A percentile compares a stretch with the other conserved stretches of the same genome.
Evolutionary conservation across 1,140 invertebrate species (phyloP).

Genomic region (Neuroterus valhalla): DNA sequence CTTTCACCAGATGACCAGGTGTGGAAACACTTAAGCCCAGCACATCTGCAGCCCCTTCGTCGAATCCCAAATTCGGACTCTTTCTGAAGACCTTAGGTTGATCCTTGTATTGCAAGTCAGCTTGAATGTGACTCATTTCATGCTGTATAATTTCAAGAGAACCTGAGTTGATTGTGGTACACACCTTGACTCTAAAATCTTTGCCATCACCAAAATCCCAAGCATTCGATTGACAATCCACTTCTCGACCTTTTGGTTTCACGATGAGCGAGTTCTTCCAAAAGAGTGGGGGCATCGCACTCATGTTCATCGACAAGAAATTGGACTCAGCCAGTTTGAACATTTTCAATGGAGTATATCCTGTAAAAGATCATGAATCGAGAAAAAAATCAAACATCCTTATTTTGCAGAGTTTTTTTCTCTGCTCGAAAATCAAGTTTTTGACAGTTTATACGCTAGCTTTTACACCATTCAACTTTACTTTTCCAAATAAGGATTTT

Average conservation of each 20-base stretch:
- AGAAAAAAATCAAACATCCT: no score
- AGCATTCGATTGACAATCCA: constrained; percentile 92
- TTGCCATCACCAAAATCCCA: constrained; percentile 92
- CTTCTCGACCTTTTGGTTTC: constrained; percentile 84
- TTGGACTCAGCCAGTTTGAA: constrained; percentile 79
- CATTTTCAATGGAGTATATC: constrained; percentile 44
- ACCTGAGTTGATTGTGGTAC: constrained; percentile 84
- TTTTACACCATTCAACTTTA: no score
- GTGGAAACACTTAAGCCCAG: constrained; percentile 89
- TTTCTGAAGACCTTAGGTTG: constrained; percentile 84
- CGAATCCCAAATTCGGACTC: constrained; percentile 92
- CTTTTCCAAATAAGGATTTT: no score
- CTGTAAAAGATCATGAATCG: constrained; percentile 34
- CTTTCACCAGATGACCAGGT: constrained; percentile 85
- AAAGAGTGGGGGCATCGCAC: constrained; percentile 86
- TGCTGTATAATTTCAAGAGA: constrained; percentile 89
- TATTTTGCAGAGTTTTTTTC: no score
- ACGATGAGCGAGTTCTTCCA: constrained; percentile 89
- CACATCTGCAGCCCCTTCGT: constrained; percentile 94
- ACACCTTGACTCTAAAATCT: constrained; percentile 94
- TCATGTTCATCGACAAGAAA: constrained; percentile 89
- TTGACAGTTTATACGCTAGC: no score
- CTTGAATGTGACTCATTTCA: constrained; percentile 92
- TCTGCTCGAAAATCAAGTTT: no score
- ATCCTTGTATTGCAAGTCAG: constrained; percentile 88